phyloP scores from a whole-genome alignment of 1,140 invertebrate genomes.

The Coenobita brevimanus region DNA sequence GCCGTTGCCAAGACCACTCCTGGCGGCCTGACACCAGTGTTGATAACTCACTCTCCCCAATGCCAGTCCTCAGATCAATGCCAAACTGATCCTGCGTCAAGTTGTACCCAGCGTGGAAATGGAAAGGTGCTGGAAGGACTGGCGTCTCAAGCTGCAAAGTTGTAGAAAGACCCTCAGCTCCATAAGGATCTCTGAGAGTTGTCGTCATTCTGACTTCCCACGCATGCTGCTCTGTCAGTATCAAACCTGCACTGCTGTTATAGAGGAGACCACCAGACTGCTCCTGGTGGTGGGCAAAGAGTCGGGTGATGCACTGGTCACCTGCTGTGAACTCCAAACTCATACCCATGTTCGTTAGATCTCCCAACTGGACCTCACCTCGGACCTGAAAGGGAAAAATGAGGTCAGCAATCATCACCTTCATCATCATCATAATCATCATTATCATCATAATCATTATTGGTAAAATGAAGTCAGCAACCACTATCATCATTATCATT shows the following conservation, averaged over 20 bases:
- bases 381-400: constrained; percentile 2
- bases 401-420: too few species aligned
- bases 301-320: neutral
- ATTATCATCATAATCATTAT: too few species aligned
- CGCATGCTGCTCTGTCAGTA: neutral
- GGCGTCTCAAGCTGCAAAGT: neutral
- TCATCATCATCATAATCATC: too few species aligned
- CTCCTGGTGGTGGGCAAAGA: constrained; percentile 3
- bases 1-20: constrained; percentile 15
- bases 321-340: constrained; percentile 10
- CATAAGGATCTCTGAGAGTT: neutral
- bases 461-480: too few species aligned
- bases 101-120: constrained; percentile 19
- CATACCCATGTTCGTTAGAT: neutral
- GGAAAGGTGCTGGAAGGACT: constrained; percentile 3
- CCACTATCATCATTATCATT: too few species aligned
- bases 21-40: neutral
- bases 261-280: neutral
- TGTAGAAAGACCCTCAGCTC: neutral
- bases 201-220: constrained; percentile 24
- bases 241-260: neutral
- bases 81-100: constrained; percentile 8
- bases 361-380: constrained; percentile 16
- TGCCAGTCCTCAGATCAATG: neutral
- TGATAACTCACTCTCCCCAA: neutral